Evolutionary conservation across 1,140 invertebrate species (phyloP), one percentile per base, ranked within the genome.

Genomic region (Tetragonula clypearis): DNA sequence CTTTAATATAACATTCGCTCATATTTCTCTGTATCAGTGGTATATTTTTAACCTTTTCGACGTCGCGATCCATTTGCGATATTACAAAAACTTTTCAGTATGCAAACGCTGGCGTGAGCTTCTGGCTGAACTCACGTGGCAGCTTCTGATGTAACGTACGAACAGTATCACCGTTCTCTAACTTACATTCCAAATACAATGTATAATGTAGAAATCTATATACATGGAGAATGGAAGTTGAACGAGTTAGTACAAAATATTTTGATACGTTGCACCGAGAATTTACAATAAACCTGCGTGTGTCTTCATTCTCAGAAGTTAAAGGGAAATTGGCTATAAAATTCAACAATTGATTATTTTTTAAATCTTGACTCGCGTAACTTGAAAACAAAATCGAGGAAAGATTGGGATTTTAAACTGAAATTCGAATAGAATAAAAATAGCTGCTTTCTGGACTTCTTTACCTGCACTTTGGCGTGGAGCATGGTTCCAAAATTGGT

Each of bases 21-120:
- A 60, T 60, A 26, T 30, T 76, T 60, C 56, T 58, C 56, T 58
- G 23, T 60, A 76, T 76, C 74, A 60, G 56, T n/a, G 21, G 56
- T 60, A 60, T 30, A 76, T 76, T 76, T 76, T 76, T 76, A 76
- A 76, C 56, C 74, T 76, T 76, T 60, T 60, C 74, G 56, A 76
- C 74, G 30, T 76, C 49, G 55, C 30, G 74, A 76, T 76, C 55
- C 74, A 76, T 76, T 76, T 76, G 55, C 74, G 74, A 76, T 76
- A 76, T 76, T 76, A 60, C 74, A 76, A 76, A 76, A 76, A 76
- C 74, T 76, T 76, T 76, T 60, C 56, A 76, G 74, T 76, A 76
- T 76, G 74, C 74, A 60, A 76, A 76, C 56, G 21, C 74, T 23
- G 2, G 21, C 21, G 41, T 49, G 74, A 60, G 74, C 60, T 76